Conservation (phyloP, 1,140 invertebrate species). For the Halesus radiatus region DNA sequence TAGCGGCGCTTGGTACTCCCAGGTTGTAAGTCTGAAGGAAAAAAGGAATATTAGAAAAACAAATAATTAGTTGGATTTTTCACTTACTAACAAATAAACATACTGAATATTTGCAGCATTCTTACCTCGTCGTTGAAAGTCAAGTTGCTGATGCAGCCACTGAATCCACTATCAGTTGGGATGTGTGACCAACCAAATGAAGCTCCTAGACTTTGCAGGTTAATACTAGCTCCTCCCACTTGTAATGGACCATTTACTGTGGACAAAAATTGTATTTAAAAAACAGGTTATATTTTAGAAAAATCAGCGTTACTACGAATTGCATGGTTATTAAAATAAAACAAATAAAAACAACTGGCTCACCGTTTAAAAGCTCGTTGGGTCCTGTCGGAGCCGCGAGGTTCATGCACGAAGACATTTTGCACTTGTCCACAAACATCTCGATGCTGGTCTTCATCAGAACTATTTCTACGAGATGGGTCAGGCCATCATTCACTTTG, state of each 20-base stretch:
- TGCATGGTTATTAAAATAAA: no score
- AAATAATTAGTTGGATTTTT: not conserved
- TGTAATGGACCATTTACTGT: constrained; percentile 89
- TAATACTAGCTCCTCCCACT: constrained; percentile 82
- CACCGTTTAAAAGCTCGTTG: constrained; percentile 83
- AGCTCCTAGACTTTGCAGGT: constrained; percentile 72
- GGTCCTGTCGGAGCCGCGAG: constrained; percentile 77
- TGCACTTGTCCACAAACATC: constrained; percentile 84
- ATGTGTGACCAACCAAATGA: constrained; percentile 76
- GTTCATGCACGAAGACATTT: constrained; percentile 79
- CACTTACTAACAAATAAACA: not conserved
- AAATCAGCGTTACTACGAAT: no score
- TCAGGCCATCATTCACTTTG: constrained; percentile 82
- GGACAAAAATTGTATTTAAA: not conserved
- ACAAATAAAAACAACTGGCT: constrained; percentile 48
- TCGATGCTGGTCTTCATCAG: constrained; percentile 80
- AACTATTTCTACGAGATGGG: constrained; percentile 86
- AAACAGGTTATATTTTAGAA: not conserved
- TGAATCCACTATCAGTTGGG: constrained; percentile 78
- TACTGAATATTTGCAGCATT: not conserved
- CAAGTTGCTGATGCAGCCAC: constrained; percentile 89
- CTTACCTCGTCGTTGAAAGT: constrained; percentile 82
- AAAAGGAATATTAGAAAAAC: constrained; percentile 7
- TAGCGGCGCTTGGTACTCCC: constrained; percentile 77
- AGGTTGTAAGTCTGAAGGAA: constrained; percentile 79